Evolutionary conservation across 2,113 vertebrate species (phyloP), one percentile per base, ranked within the genome.

Genomic region (Gallinago undulata): DNA sequence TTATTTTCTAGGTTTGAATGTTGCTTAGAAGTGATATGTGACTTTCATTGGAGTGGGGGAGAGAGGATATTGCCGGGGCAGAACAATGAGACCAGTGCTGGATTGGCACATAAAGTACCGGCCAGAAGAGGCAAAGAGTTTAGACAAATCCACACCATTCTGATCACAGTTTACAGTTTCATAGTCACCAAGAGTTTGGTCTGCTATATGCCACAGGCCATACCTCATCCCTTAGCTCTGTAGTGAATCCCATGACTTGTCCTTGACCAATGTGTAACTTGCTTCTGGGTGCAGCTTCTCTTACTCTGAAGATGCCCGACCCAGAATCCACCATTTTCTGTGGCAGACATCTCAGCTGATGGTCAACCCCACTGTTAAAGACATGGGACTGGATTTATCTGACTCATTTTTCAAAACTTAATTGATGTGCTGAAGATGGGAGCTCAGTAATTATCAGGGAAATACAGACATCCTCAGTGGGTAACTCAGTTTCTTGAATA

Each of bases 11-110:
- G 18, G 13, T 75, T 77, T 87, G 43, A 43, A 30, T 67, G 48
- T 45, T 43, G 10, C 28, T 90, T 19, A 24, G 69, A 63, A 84
- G 16, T 24, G 19, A 22, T 55, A 21, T 5, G 27, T 3, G 1
- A 25, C n/a, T 70, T 77, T 43, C 30, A 18, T 1, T 74, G 47
- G n/a, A 1, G 0, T 4, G 9, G 6, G 48, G 16, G 50, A 89
- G 59, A 62, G 37, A 45, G 31, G 28, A 35, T 16, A 9, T 45
- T 62, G 45, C n/a, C 48, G 31, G 74, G 28, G 19, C 50, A 74
- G 2, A 4, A 25, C 7, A 56, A 33, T 16, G 35, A 82, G 56
- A 50, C 6, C 17, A 30, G 35, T 2, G 5, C 60, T 77, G 45
- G 28, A 37, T 15, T 70, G 17, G 25, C 45, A 14, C 17, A 14